Evolutionary conservation across 2,113 vertebrate species (phyloP), one percentile per base, ranked within the genome.

Genomic region (Pedetes capensis): DNA sequence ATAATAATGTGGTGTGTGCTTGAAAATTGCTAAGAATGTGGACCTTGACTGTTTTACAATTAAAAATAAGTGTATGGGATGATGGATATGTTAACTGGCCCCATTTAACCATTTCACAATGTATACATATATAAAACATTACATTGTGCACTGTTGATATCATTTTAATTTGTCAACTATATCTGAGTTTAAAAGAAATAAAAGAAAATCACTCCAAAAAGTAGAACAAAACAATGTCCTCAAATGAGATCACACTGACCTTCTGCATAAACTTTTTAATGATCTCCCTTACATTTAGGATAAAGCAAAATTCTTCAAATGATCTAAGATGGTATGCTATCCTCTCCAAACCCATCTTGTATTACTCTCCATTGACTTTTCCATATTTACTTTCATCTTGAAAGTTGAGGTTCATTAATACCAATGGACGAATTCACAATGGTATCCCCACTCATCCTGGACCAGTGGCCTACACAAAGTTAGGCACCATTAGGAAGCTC

Each of bases 391-490:
- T 90, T 88, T 44, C 22, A 34, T 9, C 32, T 78, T n/a, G 22
- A 47, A 63, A n/a, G 8, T 6, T 59, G 29, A 47, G 39, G 29
- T n/a, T 27, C 13, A 22, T 71, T 39, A 84, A 53, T 44, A 76
- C 0, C 2, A 55, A 53, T 1, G 3, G 1, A 81, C 47, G 44
- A 0, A 0, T n/a, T 68, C 27, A 59, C 29, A 3, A 13, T 27
- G 32, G 4, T 32, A 29, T 27, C 72, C 42, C 57, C 42, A 11
- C 22, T 39, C 55, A 29, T 37, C 25, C 37, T 69, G 47, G 8
- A 11, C 37, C 22, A 39, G 20, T 25, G 1, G 29, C 8, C 34
- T 18, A 14, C 0, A 27, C 29, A 20, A 75, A 16, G 5, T 34
- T 16, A 18, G 66, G 44, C 39, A 47, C 12, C 23, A 3, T 27